These are phyloP conservation scores for Coelinius sp. DNA, from an alignment of 2,888 invertebrate genomes.

Conservation along the genomic window DNA sequence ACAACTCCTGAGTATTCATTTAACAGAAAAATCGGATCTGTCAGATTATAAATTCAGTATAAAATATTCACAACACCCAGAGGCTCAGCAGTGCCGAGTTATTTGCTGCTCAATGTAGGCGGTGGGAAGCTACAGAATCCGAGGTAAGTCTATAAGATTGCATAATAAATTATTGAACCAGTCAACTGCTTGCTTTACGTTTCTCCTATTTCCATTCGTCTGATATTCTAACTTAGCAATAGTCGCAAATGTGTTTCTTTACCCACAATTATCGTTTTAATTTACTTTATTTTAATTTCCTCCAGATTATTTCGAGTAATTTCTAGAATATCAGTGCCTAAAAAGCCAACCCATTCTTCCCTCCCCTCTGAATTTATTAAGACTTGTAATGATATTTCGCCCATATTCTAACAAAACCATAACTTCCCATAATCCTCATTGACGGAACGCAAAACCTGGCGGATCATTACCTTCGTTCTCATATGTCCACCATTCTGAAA, in stretches of 20 bases:
- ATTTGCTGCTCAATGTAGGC: constrained; percentile 9
- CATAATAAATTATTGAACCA: constrained; percentile 34
- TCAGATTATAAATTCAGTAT: neutral
- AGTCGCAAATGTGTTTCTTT: neutral
- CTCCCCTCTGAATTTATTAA: no score
- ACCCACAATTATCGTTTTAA: neutral
- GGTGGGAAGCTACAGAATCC: constrained; percentile 1
- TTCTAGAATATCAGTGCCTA: no score
- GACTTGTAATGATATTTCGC: no score
- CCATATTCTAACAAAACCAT: no score
- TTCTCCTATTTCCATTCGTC: neutral
- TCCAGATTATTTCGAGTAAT: neutral
- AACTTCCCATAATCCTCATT: no score
- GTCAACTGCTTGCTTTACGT: neutral
- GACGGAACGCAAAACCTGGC: no score
- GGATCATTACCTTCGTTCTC: no score
- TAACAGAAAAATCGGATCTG: neutral
- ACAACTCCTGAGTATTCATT: neutral
- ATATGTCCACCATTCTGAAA: no score
- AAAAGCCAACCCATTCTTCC: no score
- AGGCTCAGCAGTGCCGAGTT: neutral
- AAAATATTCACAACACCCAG: constrained; percentile 10
- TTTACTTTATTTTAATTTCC: neutral
- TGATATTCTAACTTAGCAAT: neutral
- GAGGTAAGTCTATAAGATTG: constrained; percentile 32